Evolutionary conservation across 64 coral and sea anemone species (phyloP), one percentile per base, ranked within the genome.

Genomic region (Stichodactyla helianthus): DNA sequence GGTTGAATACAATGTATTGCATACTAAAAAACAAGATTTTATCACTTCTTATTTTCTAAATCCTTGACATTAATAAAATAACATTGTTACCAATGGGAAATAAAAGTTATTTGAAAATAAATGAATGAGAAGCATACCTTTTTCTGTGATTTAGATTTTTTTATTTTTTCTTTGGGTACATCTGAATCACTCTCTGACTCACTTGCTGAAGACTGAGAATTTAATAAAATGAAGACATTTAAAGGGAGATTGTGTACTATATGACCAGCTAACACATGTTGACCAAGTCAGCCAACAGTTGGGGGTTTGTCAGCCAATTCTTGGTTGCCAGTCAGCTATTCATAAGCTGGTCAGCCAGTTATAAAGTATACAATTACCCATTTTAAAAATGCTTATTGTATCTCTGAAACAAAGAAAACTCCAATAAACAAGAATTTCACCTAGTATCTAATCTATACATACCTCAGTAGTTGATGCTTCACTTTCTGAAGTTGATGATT

Each of bases 121-220:
- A 44, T 44, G 35, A 44, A 44, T 25, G 25, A 52, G n/a, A 63
- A 77, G 51, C 90, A 63, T 90, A 78, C 51, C 80, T 86, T 91
- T 86, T 53, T 67, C 53, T 65, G 86, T 77, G 83, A 28, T 86
- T 86, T 86, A 25, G 85, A 20, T n/a, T 54, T 63, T 14, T 51
- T 79, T 0, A 17, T 50, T 70, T 28, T 86, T 86, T 91, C 84
- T 85, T 84, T 84, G 10, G 89, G 85, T 19, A 71, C 59, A 35
- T 91, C 89, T 87, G 89, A 91, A 19, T 87, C 89, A 87, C 84
- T 91, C 82, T 92, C 91, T 26, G 86, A 88, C 25, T 92, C 87
- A 44, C 79, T 83, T 84, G 77, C 84, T 20, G 77, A 91, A 53
- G 85, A 65, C 7, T 86, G 65, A 62, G 64, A 8, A 86, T 55